Evolutionary conservation across 2,797 vertebrate genomes (phyloP).

Genomic region (Aplochiton taeniatus): DNA sequence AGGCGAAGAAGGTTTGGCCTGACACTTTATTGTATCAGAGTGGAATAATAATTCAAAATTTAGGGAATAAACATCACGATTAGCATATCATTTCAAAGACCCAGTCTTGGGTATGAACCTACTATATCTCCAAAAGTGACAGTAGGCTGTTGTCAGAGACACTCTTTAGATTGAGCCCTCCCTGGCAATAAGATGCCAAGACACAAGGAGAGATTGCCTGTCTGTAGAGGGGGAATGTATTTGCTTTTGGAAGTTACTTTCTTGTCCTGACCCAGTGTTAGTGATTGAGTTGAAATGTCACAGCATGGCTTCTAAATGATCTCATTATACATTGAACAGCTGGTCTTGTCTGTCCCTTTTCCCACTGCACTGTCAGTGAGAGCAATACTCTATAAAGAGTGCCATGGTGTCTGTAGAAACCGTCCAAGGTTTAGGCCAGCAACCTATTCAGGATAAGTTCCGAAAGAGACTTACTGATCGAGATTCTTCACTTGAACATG

Average conservation of each 20-base stretch:
- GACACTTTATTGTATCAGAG: background rate
- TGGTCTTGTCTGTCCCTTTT: background rate
- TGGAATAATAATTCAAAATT: too few species aligned
- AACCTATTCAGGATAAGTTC: background rate
- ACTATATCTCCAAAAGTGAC: too few species aligned
- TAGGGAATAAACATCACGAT: too few species aligned
- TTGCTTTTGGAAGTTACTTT: constrained; percentile 1
- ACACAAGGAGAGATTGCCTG: constrained; percentile 5
- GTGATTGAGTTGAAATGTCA: constrained; percentile 12
- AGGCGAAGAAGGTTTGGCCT: background rate
- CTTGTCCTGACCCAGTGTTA: constrained; percentile 2
- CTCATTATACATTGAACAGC: constrained; percentile 8
- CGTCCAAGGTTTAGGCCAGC: background rate
- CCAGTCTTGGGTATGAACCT: background rate
- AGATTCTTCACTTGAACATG: too few species aligned
- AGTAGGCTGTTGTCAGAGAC: too few species aligned
- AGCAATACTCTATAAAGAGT: background rate
- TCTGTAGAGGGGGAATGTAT: background rate
- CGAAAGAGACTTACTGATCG: background rate
- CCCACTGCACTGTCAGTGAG: constrained; percentile 4
- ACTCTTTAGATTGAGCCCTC: too few species aligned
- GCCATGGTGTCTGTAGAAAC: background rate
- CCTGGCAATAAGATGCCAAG: background rate
- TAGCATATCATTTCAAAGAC: background rate
- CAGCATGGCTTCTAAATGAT: constrained; percentile 5